A percentile compares a stretch with the other conserved stretches of the same genome.
Evolutionary conservation across 2,888 invertebrate genomes (phyloP).

Genomic region (Platycnemis pennipes): DNA sequence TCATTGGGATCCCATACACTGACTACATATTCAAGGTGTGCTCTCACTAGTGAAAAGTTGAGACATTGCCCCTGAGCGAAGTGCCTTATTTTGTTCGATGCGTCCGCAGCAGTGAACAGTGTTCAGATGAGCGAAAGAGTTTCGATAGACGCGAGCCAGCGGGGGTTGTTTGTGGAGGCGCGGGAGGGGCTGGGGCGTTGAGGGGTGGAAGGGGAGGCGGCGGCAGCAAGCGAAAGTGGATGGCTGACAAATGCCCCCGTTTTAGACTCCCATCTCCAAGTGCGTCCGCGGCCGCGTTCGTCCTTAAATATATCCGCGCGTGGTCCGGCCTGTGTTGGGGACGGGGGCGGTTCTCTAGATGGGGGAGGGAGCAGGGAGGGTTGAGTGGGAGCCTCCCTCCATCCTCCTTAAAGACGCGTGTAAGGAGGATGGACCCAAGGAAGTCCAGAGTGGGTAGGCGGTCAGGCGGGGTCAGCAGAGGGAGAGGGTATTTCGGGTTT

Average conservation of each 20-base stretch:
- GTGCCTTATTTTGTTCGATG: not conserved
- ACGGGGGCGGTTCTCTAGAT: not conserved
- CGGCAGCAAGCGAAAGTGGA: slow-evolving; percentile 45
- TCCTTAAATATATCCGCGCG: slow-evolving; percentile 55
- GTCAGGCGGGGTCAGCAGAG: not conserved
- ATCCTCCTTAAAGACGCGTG: not conserved
- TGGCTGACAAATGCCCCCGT: slow-evolving; percentile 67
- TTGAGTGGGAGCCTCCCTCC: not conserved
- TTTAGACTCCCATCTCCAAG: slow-evolving; percentile 20
- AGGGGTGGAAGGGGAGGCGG: not conserved
- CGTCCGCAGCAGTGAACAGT: not conserved
- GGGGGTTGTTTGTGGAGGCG: not conserved
- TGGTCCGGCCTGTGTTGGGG: slow-evolving; percentile 21
- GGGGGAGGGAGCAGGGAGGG: not conserved
- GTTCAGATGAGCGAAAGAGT: not conserved
- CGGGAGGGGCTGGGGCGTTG: not conserved
- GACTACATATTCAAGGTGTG: too few species aligned
- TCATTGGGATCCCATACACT: too few species aligned
- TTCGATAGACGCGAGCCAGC: not conserved
- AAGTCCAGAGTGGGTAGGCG: not conserved
- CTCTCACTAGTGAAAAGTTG: too few species aligned
- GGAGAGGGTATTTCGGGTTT: not conserved
- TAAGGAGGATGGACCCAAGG: not conserved
- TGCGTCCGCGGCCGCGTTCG: not conserved
- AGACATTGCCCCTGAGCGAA: not conserved